These are phyloP conservation scores for Palythoa caribaeorum DNA, from an alignment of 92 coral and sea anemone genomes.

Conservation along the genomic window DNA sequence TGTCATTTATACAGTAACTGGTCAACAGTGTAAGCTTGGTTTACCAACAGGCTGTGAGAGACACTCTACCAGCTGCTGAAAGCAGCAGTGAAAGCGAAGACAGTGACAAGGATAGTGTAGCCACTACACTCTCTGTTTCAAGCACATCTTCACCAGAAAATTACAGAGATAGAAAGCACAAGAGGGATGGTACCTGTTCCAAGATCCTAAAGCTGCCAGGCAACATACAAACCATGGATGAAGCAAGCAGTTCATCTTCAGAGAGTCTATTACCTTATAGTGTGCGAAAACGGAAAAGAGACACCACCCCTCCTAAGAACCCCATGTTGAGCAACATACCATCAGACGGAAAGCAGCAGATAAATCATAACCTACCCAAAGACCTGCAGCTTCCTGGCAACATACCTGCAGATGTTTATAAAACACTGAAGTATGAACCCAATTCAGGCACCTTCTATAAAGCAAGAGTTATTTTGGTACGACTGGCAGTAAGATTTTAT, in stretches of 20 bases:
- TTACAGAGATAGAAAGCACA: constrained; percentile 23
- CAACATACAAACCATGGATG: constrained; percentile 3
- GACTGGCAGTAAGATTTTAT: constrained; percentile 14
- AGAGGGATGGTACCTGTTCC: background rate
- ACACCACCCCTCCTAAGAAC: constrained; percentile 15
- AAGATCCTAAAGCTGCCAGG: constrained; percentile 13
- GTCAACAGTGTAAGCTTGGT: constrained; percentile 16
- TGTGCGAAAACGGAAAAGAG: constrained; percentile 11
- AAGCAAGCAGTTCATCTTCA: constrained; percentile 7
- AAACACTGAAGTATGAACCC: constrained; percentile 21
- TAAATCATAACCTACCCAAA: constrained; percentile 5
- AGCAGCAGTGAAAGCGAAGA: background rate
- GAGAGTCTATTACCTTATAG: constrained; percentile 1
- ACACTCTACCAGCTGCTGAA: constrained; percentile 24
- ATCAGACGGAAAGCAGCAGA: background rate
- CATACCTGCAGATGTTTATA: constrained; percentile 1
- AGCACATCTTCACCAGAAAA: background rate
- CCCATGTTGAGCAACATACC: background rate
- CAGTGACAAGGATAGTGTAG: constrained; percentile 8
- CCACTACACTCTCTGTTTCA: constrained; percentile 23
- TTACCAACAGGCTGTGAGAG: constrained; percentile 15
- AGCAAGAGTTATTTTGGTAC: constrained; percentile 10
- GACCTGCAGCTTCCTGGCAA: constrained; percentile 31
- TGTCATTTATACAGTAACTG: background rate
- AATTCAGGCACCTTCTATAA: constrained; percentile 7